Evolutionary conservation across 2,888 invertebrate genomes (phyloP).

Genomic region (Aphodius sticticus): DNA sequence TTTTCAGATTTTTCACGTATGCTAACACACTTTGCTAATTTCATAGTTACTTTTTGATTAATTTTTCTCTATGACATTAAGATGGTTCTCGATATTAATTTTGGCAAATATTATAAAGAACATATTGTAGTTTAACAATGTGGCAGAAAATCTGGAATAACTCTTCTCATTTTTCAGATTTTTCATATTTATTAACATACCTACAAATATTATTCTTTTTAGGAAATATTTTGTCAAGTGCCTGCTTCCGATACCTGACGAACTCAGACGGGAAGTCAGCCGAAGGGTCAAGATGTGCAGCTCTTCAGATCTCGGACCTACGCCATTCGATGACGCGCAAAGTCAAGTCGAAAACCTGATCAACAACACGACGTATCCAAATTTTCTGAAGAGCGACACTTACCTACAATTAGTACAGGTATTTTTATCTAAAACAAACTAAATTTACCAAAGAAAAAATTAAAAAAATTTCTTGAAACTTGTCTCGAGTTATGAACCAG

Average conservation of each 20-base stretch:
- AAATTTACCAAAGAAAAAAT: background rate
- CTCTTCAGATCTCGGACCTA: constrained; percentile 67
- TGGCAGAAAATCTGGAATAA: too few species aligned
- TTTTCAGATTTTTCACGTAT: too few species aligned
- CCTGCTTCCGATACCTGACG: constrained; percentile 82
- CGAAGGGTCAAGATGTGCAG: constrained; percentile 74
- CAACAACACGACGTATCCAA: constrained; percentile 87
- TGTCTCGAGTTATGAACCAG: background rate
- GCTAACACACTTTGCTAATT: too few species aligned
- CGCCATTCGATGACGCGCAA: constrained; percentile 81
- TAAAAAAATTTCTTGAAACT: too few species aligned
- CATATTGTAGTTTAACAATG: too few species aligned
- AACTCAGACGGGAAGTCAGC: constrained; percentile 80
- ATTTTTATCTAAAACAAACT: constrained; percentile 55
- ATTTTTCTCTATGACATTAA: too few species aligned
- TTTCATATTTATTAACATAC: too few species aligned
- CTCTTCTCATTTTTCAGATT: too few species aligned
- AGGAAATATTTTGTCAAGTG: constrained; percentile 80
- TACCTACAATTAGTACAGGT: constrained; percentile 86
- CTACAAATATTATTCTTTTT: constrained; percentile 17
- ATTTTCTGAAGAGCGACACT: constrained; percentile 91
- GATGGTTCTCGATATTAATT: too few species aligned
- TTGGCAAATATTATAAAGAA: too few species aligned
- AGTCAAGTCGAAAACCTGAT: constrained; percentile 80
- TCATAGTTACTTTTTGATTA: too few species aligned